Evolutionary conservation across 2,888 invertebrate species (phyloP), one percentile per base, ranked within the genome.

Genomic region (Pseudolycoriella hygida): DNA sequence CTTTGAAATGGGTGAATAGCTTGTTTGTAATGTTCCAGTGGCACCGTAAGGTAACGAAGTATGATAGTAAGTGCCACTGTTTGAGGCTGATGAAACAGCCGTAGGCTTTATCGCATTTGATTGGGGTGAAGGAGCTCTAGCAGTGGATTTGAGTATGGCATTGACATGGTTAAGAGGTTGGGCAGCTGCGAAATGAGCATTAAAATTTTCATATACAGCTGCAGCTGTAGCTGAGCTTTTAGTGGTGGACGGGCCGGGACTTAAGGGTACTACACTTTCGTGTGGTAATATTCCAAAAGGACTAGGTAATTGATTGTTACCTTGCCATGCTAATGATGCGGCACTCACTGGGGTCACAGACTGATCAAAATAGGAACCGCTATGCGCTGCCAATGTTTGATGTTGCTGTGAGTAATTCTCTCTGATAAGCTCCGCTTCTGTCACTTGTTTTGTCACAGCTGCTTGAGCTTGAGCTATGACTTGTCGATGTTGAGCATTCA

Each of bases 231-330:
- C 67, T 50, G 71, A 62, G 57, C 76, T 75, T 25, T 77, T 73
- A 20, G 75, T 69, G 37, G 74, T 69, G 14, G 69, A 60, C 49
- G 70, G 69, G 53, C 73, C 74, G 45, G 75, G 73, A 43, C 76
- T 73, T 40, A 73, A 72, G 15, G 77, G 71, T 51, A 79, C 78
- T 52, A 80, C 77, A 67, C 77, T 80, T 64, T 83, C 82, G 60
- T 83, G 82, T 15, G 82, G 82, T 56, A 83, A 63, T 54, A 83
- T 80, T 48, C 82, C 82, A 61, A 83, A 82, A 1, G 83, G 80
- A 56, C 81, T 80, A 32, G 76, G 75, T 30, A 76, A 64, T 58
- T 76, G 75, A 54, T 68, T 74, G 54, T 74, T 79, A 55, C 80
- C 79, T 62, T 83, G 83, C 83, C 85, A 86, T 12, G 17, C 12